Percentiles rank a stretch among this genome's conserved stretches.
phyloP scores from a whole-genome alignment of 2,113 vertebrate genomes.

The Megaleporinus macrocephalus region DNA sequence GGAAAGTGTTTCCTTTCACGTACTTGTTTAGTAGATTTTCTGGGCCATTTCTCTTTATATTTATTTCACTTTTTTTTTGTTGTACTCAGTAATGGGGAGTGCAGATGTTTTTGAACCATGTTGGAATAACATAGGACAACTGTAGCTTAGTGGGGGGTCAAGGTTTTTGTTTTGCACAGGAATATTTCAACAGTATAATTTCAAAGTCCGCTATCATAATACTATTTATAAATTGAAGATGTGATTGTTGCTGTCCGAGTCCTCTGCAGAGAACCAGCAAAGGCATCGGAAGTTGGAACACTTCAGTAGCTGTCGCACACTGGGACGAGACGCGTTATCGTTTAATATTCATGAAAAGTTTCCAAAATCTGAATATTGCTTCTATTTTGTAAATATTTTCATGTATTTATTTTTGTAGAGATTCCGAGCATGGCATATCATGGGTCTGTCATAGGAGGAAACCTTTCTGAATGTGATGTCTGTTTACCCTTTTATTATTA shows the following conservation, averaged over 20 bases:
- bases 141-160: background rate
- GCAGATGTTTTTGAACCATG: background rate
- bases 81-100: background rate
- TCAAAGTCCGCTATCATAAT: background rate
- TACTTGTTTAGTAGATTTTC: slow-evolving; percentile 1
- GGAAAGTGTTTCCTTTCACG: background rate
- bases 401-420: slow-evolving; percentile 55
- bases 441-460: background rate
- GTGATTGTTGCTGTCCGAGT: slow-evolving; percentile 4
- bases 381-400: slow-evolving; percentile 48
- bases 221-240: background rate
- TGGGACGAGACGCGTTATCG: slow-evolving; percentile 36
- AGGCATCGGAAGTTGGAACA: background rate
- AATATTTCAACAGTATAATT: background rate
- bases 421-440: slow-evolving; percentile 36
- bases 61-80: slow-evolving; percentile 15
- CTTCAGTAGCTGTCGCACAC: slow-evolving; percentile 27
- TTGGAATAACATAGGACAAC: background rate
- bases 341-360: slow-evolving; percentile 16
- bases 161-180: background rate
- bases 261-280: background rate
- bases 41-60: slow-evolving; percentile 34
- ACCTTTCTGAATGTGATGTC: slow-evolving; percentile 15
- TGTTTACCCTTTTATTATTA: too few species aligned
- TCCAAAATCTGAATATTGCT: slow-evolving; percentile 20